Evolutionary conservation across 2,113 vertebrate species (phyloP), one percentile per base, ranked within the genome.

Genomic region (Tragelaphus strepsiceros): DNA sequence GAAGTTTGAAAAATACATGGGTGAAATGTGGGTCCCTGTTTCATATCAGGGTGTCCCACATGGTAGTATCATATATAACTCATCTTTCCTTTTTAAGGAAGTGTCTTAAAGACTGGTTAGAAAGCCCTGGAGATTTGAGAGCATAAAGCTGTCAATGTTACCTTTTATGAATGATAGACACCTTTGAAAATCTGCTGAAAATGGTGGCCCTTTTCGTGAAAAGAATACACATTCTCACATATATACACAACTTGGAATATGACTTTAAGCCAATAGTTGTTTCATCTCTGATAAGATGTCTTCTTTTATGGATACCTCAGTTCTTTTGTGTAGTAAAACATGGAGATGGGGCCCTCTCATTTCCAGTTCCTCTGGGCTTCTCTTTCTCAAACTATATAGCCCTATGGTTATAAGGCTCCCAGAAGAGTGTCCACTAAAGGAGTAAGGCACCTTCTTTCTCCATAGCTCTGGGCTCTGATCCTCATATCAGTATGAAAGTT

Each of bases 381-480:
- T 85, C 6, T 67, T 49, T 88, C 84, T 93, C 77, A 32, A n/a
- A 28, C 28, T 24, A 8, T 3, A 32, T 28, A 26, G 3, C 53
- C 51, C 84, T 51, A 2, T 59, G 39, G 19, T 32, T 51, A 6
- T 78, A 82, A 93, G 56, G 39, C 19, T 93, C 49, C 21, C 39
- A 30, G 58, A 43, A 94, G 39, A 10, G 5, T 22, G 12, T 15
- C 53, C 64, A 53, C 32, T 43, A 46, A 59, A 64, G n/a, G 74
- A 87, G 32, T 95, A 59, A 97, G 28, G 14, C 2, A 3, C 5
- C 24, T 83, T 92, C 83, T 98, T 53, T 93, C 22, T 85, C 80
- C 35, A 8, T 14, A 98, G 98, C 98, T 59, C 78, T 97, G 91
- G 98, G 98, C 30, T 87, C 97, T 15, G 92, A 95, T 30, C 98